Base-by-base conservation (phyloP, 2,113 vertebrate species). In the Smithornis capensis region DNA sequence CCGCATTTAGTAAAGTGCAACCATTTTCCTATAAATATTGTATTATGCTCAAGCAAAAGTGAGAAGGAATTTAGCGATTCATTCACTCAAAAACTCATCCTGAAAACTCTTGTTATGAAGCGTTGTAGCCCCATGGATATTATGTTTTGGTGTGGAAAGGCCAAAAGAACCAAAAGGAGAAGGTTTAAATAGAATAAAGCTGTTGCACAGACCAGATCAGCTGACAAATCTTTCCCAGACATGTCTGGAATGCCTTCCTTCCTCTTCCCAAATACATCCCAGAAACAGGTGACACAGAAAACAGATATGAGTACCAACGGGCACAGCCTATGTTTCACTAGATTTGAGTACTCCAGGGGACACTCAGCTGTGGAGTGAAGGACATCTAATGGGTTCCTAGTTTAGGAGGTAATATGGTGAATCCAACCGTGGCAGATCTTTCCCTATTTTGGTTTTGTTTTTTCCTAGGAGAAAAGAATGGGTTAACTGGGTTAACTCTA, bases 111-210 rank as follows among this genome's bases (percentile, higher is more conserved):
- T 80, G 83, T 37, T 52, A 42, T 53, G 44, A 83, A 69, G 31
- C 2, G 0, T 2, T 60, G 25, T 33, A 73, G 28, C 31, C 25
- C 19, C 31, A 10, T 73, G 6, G 2, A 28, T 31, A n/a, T 80
- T 55, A 11, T 35, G 3, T 33, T 76, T 64, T 47, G 9, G 29
- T 75, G 35, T 5, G 62, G 21, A 83, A 80, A 91, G 19, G 17
- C 12, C 50, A 76, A 86, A 82, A 79, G 14, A 65, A 63, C 4
- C 35, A 65, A 62, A 40, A 44, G 27, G 6, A n/a, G 37, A 73
- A 64, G 4, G 5, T 35, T 90, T 49, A 77, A 24, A 37, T 5
- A 50, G 31, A 83, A 44, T 0, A 38, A 38, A 45, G 18, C 14
- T 83, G 19, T 40, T 92, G 23, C 23, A 37, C 15, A 82, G 37